Conservation (phyloP, 2,113 vertebrate genomes). For the Marmota flaviventris region DNA sequence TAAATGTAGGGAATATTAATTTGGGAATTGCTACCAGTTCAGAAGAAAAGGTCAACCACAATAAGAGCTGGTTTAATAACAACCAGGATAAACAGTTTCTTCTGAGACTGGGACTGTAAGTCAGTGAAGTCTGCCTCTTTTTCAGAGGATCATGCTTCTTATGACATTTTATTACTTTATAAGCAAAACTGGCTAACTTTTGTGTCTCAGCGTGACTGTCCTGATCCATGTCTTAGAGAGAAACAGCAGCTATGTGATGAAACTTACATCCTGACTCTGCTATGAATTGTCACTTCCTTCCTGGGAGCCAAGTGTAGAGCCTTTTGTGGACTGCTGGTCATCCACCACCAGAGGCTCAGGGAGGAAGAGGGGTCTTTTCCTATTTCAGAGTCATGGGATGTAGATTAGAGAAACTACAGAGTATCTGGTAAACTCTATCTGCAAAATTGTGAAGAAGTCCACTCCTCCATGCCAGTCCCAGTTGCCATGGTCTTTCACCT, state of each 20-base stretch:
- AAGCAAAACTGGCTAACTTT: conserved; percentile 6
- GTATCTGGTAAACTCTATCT: not conserved
- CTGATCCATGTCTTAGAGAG: not conserved
- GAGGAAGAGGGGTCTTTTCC: not conserved
- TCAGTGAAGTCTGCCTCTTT: not conserved
- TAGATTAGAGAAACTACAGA: not conserved
- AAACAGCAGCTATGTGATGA: not conserved
- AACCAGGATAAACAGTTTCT: not conserved
- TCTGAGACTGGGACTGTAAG: not conserved
- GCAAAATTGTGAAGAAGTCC: not conserved
- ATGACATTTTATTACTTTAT: not conserved
- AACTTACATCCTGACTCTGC: not conserved
- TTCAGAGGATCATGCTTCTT: not conserved
- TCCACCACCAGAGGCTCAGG: not conserved
- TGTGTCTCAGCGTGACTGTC: conserved; percentile 18
- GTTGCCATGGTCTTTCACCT: fast-evolving
- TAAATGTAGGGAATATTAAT: not conserved
- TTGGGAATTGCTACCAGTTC: not conserved
- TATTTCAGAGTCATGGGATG: not conserved
- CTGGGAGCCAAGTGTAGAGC: not conserved
- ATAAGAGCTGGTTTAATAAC: not conserved
- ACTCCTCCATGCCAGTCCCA: not conserved
- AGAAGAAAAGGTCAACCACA: not conserved
- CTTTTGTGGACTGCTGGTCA: not conserved
- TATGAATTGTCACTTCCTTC: not conserved